Base-by-base conservation (phyloP, 2,888 invertebrate species). In the Pollenia griseotomentosa region DNA sequence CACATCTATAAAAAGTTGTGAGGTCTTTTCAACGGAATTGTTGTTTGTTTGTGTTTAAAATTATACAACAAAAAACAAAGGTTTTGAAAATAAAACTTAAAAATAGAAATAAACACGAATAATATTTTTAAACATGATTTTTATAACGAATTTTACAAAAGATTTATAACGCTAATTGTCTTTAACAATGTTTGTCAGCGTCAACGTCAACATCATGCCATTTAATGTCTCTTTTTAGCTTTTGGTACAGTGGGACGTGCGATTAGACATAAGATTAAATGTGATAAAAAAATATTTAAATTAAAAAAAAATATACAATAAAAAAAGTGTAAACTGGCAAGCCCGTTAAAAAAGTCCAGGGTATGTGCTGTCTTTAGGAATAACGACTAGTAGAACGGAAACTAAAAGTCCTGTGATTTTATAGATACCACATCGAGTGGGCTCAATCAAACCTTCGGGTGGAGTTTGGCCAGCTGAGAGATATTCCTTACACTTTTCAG, bases 101-200 rank as follows among this genome's bases (percentile, higher is more conserved):
- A 74, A 73, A 66, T 12, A 63, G 7, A 8, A 73, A 74, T 46
- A 74, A 57, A 46, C 59, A 68, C 59, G 48, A 78, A 59, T 33
- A 68, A 33, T 23, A 23, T 51, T 59, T 61, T 61, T 33, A 65
- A 51, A 79, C 40, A 84, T 74, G 61, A 70, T 70, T 59, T 84
- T 80, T 84, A 84, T 74, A 80, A 84, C 68, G 68, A 80, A 78
- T 75, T 84, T 79, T 80, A 80, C 68, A 84, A 74, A 68, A 80
- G 61, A 80, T 84, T 80, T 79, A 74, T 68, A 61, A 42, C 46
- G 73, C 68, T 84, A 84, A 84, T 84, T 84, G 66, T 61, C 84
- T 84, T 23, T 68, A 74, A 68, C 61, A 53, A 68, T 59, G 57
- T 59, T 59, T 73, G 46, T 53, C 63, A 77, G 61, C 48, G 66